A percentile compares a stretch with the other conserved stretches of the same genome.
These are phyloP conservation scores for Xylocampa areola DNA, from an alignment of 2,888 invertebrate species.

Conservation along the genomic window DNA sequence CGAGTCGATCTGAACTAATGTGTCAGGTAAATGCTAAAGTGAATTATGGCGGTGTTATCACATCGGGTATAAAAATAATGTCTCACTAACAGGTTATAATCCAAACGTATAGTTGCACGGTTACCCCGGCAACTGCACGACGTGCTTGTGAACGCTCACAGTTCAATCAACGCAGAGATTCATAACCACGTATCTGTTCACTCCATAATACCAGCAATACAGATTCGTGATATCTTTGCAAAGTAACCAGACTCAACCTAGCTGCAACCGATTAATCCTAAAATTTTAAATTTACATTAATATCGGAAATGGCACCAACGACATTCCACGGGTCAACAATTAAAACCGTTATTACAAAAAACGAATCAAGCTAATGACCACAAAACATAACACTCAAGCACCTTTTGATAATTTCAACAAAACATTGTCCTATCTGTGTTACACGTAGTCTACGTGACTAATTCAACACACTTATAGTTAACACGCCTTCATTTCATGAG, in stretches of 20 bases:
- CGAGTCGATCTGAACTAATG: slow-evolving; percentile 72
- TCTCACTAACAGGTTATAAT: slow-evolving; percentile 66
- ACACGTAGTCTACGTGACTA: slow-evolving; percentile 65
- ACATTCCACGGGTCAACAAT: slow-evolving; percentile 89
- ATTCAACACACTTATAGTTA: slow-evolving; percentile 60
- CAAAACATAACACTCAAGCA: slow-evolving; percentile 88
- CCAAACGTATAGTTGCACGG: slow-evolving; percentile 23
- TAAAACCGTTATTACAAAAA: slow-evolving; percentile 77
- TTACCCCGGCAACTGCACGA: slow-evolving; percentile 10
- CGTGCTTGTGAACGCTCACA: slow-evolving; percentile 15
- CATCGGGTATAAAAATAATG: slow-evolving; percentile 70
- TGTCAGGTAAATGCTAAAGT: slow-evolving; percentile 68
- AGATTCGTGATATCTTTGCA: slow-evolving; percentile 44
- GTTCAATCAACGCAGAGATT: slow-evolving; percentile 26
- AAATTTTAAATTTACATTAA: slow-evolving; percentile 80
- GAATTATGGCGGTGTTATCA: slow-evolving; percentile 65
- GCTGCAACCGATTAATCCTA: slow-evolving; percentile 70
- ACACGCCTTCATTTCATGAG: slow-evolving; percentile 77
- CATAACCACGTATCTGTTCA: slow-evolving; percentile 41
- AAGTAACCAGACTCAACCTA: slow-evolving; percentile 65
- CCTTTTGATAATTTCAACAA: slow-evolving; percentile 83
- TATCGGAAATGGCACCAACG: slow-evolving; percentile 87
- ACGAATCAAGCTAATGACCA: slow-evolving; percentile 82
- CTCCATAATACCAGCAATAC: slow-evolving; percentile 38
- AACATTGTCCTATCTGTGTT: slow-evolving; percentile 76